Conservation (phyloP, 2,797 vertebrate genomes). For the Enteromius viviparus region DNA sequence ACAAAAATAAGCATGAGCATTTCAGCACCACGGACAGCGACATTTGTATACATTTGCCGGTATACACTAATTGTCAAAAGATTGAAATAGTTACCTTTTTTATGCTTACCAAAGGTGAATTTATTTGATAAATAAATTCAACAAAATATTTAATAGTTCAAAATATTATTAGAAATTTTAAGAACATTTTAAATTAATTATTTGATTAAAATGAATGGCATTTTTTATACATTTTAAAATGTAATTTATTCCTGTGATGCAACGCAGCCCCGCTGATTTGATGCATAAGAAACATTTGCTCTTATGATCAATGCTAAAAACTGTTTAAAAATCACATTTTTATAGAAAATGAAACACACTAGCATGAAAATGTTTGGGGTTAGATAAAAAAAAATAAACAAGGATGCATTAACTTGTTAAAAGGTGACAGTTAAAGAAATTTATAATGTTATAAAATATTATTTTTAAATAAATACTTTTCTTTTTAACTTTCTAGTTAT, state of each 20-base stretch:
- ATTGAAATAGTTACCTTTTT: not conserved
- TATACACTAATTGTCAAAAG: not conserved
- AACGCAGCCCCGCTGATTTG: not conserved
- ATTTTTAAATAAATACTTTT: not conserved
- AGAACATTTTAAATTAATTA: not conserved
- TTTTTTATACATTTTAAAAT: not conserved
- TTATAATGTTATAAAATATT: not conserved
- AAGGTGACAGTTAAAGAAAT: not conserved
- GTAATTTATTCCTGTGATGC: too few species aligned
- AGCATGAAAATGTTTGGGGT: not conserved
- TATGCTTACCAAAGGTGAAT: not conserved
- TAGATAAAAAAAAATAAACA: not conserved
- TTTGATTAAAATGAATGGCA: too few species aligned
- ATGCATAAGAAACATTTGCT: not conserved
- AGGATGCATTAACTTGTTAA: not conserved
- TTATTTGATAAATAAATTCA: not conserved
- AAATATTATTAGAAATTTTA: not conserved
- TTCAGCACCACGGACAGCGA: slow-evolving; percentile 5
- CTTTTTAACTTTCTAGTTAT: not conserved
- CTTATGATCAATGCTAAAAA: not conserved
- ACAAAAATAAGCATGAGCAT: not conserved
- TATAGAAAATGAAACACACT: not conserved
- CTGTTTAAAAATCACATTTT: not conserved
- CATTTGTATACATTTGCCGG: not conserved
- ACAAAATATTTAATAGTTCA: not conserved